Evolutionary conservation across 2,888 invertebrate genomes (phyloP).

Genomic region (Celastrina argiolus): DNA sequence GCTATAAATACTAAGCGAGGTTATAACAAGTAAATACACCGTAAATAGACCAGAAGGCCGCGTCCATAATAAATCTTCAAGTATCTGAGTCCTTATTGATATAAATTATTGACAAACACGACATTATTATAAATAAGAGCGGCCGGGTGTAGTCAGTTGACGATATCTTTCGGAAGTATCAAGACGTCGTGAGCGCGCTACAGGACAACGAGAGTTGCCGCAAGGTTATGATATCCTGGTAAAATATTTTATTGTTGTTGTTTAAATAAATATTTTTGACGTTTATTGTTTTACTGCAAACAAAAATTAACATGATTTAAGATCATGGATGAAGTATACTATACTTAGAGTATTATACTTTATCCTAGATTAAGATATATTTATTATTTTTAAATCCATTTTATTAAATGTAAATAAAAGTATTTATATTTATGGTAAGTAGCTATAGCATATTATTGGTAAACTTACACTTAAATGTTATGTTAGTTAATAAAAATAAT

Average conservation of each 20-base stretch:
- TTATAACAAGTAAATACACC: not conserved
- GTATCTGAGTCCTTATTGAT: slow-evolving; percentile 14
- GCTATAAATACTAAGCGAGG: not conserved
- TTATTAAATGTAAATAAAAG: too few relatives aligned
- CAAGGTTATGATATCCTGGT: slow-evolving; percentile 43
- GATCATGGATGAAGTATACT: too few relatives aligned
- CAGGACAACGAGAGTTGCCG: slow-evolving; percentile 24
- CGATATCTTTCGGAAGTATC: slow-evolving; percentile 43
- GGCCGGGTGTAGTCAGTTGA: slow-evolving; percentile 31
- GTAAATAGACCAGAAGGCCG: not conserved
- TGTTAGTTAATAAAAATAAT: too few relatives aligned
- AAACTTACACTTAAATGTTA: too few relatives aligned
- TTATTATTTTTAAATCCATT: too few relatives aligned
- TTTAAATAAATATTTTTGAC: slow-evolving; percentile 32
- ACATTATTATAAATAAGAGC: slow-evolving; percentile 12
- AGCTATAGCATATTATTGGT: too few relatives aligned
- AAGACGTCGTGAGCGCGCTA: slow-evolving; percentile 44
- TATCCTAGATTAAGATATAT: too few relatives aligned
- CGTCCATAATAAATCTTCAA: not conserved
- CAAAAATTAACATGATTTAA: not conserved
- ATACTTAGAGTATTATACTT: too few relatives aligned
- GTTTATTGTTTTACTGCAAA: slow-evolving; percentile 26
- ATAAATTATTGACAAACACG: not conserved
- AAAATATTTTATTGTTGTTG: slow-evolving; percentile 21
- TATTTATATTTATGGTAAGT: too few relatives aligned